phyloP scores from a whole-genome alignment of 2,888 invertebrate genomes.

The Machimus atricapillus region DNA sequence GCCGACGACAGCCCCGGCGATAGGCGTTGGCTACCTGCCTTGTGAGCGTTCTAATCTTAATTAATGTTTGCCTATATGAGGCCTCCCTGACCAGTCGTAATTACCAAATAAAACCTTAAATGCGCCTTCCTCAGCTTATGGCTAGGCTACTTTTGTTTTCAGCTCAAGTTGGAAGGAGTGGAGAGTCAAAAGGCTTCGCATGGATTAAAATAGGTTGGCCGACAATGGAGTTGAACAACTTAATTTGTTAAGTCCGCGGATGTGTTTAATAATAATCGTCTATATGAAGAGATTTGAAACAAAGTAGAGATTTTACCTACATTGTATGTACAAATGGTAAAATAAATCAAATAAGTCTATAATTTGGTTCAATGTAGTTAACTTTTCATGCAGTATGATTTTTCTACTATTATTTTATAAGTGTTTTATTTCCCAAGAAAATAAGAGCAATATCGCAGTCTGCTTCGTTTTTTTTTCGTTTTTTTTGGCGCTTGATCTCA shows the following conservation, averaged over 20 bases:
- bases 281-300: no score
- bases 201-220: background rate
- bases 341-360: no score
- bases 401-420: no score
- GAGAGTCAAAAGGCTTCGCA: background rate
- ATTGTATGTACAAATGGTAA: no score
- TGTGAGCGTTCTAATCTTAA: background rate
- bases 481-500: no score
- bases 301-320: no score
- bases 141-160: background rate
- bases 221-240: background rate
- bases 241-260: background rate
- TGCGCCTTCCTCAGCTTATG: background rate
- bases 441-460: no score
- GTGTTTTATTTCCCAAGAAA: no score
- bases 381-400: no score
- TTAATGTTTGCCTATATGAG: background rate
- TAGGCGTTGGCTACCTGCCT: background rate
- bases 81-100: background rate
- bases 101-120: background rate
- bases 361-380: no score
- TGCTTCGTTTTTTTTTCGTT: no score
- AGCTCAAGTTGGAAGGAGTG: background rate
- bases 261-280: background rate
- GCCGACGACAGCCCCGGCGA: background rate